Percentiles rank a stretch among this genome's conserved stretches.
These are phyloP conservation scores for Sesia apiformis DNA, from an alignment of 2,888 invertebrate genomes.

Conservation along the genomic window DNA sequence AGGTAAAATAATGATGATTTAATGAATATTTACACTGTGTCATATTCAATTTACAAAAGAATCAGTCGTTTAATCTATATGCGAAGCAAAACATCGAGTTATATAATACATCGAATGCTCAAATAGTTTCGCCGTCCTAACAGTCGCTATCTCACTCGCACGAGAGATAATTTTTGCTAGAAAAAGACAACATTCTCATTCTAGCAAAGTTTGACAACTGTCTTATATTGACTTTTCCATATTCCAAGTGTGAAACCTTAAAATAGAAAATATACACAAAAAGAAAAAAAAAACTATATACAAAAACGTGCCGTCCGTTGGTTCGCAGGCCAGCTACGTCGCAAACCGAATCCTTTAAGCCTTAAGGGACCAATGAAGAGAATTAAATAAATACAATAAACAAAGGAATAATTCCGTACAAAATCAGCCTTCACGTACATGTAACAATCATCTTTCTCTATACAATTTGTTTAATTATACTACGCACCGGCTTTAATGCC, in stretches of 20 bases:
- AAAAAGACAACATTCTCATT: conserved; percentile 4
- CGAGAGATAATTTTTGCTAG: conserved; percentile 5
- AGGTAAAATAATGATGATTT: no score
- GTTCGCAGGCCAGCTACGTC: conserved; percentile 11
- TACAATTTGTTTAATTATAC: conserved; percentile 28
- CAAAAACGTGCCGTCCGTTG: conserved; percentile 24
- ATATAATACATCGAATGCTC: neutral
- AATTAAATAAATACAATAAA: conserved; percentile 7
- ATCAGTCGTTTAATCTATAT: neutral
- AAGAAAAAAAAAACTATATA: conserved; percentile 35
- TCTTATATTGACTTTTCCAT: conserved; percentile 4
- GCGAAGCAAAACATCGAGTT: neutral
- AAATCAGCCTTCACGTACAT: conserved; percentile 55
- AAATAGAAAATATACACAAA: conserved; percentile 48
- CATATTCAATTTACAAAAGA: no score
- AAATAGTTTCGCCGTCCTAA: neutral
- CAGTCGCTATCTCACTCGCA: conserved; percentile 7
- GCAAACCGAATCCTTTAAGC: neutral
- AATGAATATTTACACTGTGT: no score
- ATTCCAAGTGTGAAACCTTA: conserved; percentile 18
- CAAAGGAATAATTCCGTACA: conserved; percentile 35
- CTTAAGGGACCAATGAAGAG: neutral
- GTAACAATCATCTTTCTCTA: conserved; percentile 33
- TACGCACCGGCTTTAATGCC: conserved; percentile 14
- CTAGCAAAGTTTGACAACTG: conserved; percentile 9